Base-by-base conservation (phyloP, 2,113 vertebrate genomes). In the Xiphias gladius region DNA sequence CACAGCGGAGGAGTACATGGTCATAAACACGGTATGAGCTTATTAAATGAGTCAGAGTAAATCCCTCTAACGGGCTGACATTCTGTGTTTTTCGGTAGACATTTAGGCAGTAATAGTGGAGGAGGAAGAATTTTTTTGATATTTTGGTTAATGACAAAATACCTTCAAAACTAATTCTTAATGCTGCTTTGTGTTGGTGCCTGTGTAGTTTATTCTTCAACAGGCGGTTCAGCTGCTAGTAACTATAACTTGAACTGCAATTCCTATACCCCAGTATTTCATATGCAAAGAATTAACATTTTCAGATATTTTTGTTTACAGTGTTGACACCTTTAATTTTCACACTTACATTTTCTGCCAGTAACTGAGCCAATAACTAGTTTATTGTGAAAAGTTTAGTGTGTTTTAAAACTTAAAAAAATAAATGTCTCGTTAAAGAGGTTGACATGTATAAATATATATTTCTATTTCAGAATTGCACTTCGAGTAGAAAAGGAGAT, bases 41-140 rank as follows among this genome's bases (percentile, higher is more conserved):
- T 17, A 59, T 67, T 83, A 86, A 83, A 90, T 90, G 87, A 90
- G 76, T 88, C 88, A 90, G 77, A 66, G 59, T 87, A 84, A 89
- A 86, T 70, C 76, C 74, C 41, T 41, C 13, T 74, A 87, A 79
- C 78, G 84, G 82, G 82, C 89, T 80, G 74, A 88, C 43, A 59
- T 82, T 55, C 39, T 82, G 71, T 59, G 61, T 70, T 82, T 37
- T 86, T 82, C 35, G 39, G 74, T 67, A 54, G 66, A 87, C 79
- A 76, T 59, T 61, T 69, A 17, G 26, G 55, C 13, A 65, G 69
- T 76, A 66, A 43, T 39, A 65, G 59, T 54, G 73, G 24, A n/a
- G 39, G 41, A 50, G 52, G 69, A 72, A 69, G 66, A 70, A 28
- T 58, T 7, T 7, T 24, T 28, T 12, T 24, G 26, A 3, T 28